A percentile compares a stretch with the other conserved stretches of the same genome.
phyloP scores from a whole-genome alignment of 2,113 vertebrate species.

The Todiramphus saurophagus region DNA sequence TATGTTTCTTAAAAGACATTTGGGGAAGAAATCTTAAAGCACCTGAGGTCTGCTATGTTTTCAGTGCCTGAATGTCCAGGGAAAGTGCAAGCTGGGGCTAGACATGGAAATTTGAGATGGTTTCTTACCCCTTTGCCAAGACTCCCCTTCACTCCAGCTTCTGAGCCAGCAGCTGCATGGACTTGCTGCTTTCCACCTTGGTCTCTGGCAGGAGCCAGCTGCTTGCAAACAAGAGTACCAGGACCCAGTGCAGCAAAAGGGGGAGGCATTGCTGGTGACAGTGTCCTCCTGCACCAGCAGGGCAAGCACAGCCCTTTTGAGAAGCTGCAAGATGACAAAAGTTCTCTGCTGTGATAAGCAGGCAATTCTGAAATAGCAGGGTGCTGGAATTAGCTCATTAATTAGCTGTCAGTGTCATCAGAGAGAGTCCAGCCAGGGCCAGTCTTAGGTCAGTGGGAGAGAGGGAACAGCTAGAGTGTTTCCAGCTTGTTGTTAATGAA shows the following conservation, averaged over 20 bases:
- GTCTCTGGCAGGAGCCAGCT: neutral
- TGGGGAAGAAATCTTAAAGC: neutral
- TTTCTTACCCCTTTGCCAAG: neutral
- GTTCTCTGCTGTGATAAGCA: neutral
- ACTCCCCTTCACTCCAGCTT: neutral
- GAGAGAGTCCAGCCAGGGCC: neutral
- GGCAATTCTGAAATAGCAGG: neutral
- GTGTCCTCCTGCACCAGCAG: accelerated
- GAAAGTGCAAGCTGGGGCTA: neutral
- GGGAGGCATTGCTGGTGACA: neutral
- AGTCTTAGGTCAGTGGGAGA: neutral
- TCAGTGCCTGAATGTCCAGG: neutral
- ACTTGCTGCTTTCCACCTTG: neutral
- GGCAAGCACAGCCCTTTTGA: neutral
- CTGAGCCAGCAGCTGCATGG: neutral
- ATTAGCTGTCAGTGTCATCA: neutral
- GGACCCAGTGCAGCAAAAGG: neutral
- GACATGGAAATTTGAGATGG: neutral
- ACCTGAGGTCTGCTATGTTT: neutral
- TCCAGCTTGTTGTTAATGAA: neutral
- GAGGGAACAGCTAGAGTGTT: neutral
- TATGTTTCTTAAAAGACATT: neutral
- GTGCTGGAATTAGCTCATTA: neutral
- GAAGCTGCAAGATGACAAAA: neutral
- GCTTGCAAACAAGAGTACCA: neutral